Evolutionary conservation across 2,888 invertebrate genomes (phyloP).

Genomic region (Drosophila lutescens): DNA sequence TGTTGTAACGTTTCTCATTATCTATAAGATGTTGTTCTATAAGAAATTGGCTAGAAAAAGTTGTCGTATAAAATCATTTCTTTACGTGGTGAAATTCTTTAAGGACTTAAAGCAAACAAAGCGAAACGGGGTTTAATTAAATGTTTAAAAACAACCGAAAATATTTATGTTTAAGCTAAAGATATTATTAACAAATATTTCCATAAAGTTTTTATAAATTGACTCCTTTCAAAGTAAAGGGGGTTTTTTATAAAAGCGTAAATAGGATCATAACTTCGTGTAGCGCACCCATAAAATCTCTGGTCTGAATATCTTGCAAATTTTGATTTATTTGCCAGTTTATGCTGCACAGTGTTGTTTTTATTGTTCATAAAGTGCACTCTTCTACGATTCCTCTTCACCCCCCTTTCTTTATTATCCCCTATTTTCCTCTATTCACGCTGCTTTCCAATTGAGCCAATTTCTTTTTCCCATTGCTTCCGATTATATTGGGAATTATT

Average conservation of each 20-base stretch:
- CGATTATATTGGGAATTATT: constrained; percentile 56
- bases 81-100: neutral
- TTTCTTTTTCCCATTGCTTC: constrained; percentile 73
- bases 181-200: no score
- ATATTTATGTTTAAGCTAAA: no score
- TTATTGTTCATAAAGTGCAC: constrained; percentile 49
- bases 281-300: constrained; percentile 2
- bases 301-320: constrained; percentile 18
- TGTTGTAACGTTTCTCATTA: constrained; percentile 1
- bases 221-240: neutral
- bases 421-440: constrained; percentile 28
- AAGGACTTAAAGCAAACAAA: no score
- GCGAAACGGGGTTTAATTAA: no score
- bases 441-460: constrained; percentile 74
- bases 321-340: constrained; percentile 13
- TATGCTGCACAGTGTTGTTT: constrained; percentile 7
- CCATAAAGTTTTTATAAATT: no score
- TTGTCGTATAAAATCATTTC: neutral
- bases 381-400: constrained; percentile 14
- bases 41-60: neutral
- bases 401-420: constrained; percentile 23
- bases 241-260: neutral
- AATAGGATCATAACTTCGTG: neutral
- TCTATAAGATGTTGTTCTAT: neutral
- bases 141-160: no score